Percentiles rank a stretch among this genome's conserved stretches.
Conservation (phyloP, 2,113 vertebrate species). For the Steatornis caripensis region DNA sequence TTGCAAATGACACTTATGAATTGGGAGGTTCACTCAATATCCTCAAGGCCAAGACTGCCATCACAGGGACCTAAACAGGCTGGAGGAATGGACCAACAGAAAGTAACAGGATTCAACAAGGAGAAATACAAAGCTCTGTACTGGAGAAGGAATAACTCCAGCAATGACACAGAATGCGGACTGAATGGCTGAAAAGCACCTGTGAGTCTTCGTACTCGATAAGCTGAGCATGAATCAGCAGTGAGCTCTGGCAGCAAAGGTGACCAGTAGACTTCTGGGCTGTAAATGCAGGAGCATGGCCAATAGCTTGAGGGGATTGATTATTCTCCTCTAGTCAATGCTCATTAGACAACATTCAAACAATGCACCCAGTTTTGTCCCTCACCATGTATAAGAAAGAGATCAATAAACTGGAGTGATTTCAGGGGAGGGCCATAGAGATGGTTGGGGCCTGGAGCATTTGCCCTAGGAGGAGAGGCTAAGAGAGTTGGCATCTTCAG, state of each 20-base stretch:
- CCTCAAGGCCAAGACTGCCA: not conserved
- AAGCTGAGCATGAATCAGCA: not conserved
- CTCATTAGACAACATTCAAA: not conserved
- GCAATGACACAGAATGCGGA: not conserved
- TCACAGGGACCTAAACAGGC: not conserved
- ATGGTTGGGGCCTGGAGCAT: not conserved
- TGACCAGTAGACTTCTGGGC: not conserved
- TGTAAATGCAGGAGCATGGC: not conserved
- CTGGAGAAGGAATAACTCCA: not conserved
- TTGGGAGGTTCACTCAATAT: not conserved
- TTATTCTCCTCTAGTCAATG: not conserved
- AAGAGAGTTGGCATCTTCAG: not conserved
- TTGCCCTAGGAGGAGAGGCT: not conserved
- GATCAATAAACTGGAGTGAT: not conserved
- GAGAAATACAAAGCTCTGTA: not conserved
- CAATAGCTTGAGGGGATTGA: not conserved
- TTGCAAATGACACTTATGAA: not conserved
- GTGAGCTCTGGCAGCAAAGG: not conserved
- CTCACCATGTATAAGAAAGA: not conserved
- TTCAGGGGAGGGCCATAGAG: not conserved
- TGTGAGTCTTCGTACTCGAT: fast-evolving
- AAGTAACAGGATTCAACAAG: not conserved
- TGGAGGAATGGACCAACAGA: not conserved
- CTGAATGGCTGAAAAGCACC: not conserved
- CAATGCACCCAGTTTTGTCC: not conserved